Evolutionary conservation across 2,113 vertebrate species (phyloP), one percentile per base, ranked within the genome.

Genomic region (Lampris incognitus): DNA sequence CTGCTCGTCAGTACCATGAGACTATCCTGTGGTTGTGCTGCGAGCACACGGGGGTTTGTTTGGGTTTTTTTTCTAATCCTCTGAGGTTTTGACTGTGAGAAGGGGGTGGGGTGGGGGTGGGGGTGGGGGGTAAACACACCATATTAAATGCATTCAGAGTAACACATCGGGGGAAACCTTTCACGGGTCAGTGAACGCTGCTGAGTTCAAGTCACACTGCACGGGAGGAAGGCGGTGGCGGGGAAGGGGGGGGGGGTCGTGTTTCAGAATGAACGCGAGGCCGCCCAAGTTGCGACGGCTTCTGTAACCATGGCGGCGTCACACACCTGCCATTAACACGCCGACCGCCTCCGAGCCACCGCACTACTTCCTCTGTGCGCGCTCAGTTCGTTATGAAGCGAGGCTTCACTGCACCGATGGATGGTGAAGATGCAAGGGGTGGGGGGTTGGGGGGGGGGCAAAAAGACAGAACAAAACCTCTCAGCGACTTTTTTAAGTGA

Each of bases 401-500:
- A 74, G 81, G 61, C 74, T 4, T 7, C 74, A 68, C 83, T 65
- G 69, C 72, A 51, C 9, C 64, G 78, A 79, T 49, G 74, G 48
- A 86, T 69, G 58, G 62, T 9, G 66, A 61, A 77, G 63, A 48
- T 71, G 61, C 62, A 67, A 0, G 24, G 24, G 24, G 24, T 0
- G 24, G 0, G 24, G 24, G 24, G 24, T 24, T 24, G 24, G 24
- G 24, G 24, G 24, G 7, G 1, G 1, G 10, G 54, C 9, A 54
- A 54, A 4, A 36, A 40, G 41, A 74, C 24, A 36, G 65, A 39
- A 62, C 44, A 57, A 48, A 61, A 66, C 69, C 81, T 63, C 65
- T 73, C 38, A 51, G 66, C 71, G 69, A 49, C 60, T 90, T 86
- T 90, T 86, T 83, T 79, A 89, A 75, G 83, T 42, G 72, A 80